Conservation (phyloP, 2,113 vertebrate species). For the Dicaeum eximium region DNA sequence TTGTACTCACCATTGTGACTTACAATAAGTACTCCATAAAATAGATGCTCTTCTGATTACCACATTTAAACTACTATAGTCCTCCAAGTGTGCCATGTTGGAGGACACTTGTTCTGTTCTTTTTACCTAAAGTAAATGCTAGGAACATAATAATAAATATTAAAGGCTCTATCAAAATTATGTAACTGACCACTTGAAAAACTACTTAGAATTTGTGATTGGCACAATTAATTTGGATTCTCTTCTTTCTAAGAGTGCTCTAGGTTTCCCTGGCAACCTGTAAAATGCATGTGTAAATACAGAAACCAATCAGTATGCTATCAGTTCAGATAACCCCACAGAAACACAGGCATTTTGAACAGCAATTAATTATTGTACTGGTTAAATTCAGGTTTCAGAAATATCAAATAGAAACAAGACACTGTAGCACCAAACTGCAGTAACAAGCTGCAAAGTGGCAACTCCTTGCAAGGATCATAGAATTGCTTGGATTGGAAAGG, state of each 20-base stretch:
- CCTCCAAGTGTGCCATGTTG: background rate
- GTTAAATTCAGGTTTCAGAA: background rate
- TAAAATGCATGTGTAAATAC: background rate
- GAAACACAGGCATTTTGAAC: background rate
- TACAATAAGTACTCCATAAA: background rate
- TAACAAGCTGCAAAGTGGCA: background rate
- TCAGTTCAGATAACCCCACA: background rate
- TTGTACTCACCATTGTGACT: background rate
- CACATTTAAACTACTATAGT: background rate
- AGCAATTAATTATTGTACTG: background rate
- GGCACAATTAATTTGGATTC: background rate
- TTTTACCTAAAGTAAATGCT: background rate
- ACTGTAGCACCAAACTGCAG: background rate
- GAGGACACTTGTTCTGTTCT: background rate
- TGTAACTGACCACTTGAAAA: background rate
- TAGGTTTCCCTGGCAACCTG: slow-evolving; percentile 7
- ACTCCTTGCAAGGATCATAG: background rate
- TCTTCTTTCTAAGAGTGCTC: background rate
- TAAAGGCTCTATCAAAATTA: background rate
- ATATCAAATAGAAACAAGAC: background rate
- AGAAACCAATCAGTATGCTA: background rate
- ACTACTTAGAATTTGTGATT: background rate
- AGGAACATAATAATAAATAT: background rate
- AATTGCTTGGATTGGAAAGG: background rate
- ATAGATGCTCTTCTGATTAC: background rate